A percentile compares a stretch with the other conserved stretches of the same genome.
Evolutionary conservation across 1,140 invertebrate species (phyloP).

Genomic region (Drosophila teissieri): DNA sequence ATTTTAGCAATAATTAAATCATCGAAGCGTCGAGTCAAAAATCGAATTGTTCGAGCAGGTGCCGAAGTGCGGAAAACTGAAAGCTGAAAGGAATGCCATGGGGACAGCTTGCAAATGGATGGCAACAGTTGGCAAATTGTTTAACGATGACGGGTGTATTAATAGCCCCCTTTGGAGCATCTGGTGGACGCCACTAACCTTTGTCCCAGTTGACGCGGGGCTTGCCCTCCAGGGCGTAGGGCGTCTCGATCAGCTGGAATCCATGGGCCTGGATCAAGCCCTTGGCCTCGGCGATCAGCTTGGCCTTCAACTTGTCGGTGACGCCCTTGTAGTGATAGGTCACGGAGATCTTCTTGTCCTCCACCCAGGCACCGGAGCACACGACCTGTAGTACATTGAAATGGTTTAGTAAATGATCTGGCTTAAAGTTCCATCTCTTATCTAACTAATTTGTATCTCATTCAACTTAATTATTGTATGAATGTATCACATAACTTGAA

Average conservation of each 20-base stretch:
- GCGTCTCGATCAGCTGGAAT: constrained; percentile 91
- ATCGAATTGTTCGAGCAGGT: constrained; percentile 80
- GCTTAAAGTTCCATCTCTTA: no score
- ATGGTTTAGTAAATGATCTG: not conserved
- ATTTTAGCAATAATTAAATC: constrained; percentile 73
- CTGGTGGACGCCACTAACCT: constrained; percentile 82
- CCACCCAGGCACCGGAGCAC: constrained; percentile 94
- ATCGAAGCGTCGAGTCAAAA: constrained; percentile 66
- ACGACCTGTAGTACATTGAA: constrained; percentile 86
- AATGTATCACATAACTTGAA: no score
- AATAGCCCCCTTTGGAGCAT: constrained; percentile 19
- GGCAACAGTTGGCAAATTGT: constrained; percentile 65
- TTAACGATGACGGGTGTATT: constrained; percentile 44
- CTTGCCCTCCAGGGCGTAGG: constrained; percentile 94
- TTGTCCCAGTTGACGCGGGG: constrained; percentile 96
- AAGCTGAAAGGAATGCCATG: constrained; percentile 35
- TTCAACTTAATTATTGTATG: no score
- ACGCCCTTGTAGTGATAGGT: constrained; percentile 95
- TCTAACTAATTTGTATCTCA: no score
- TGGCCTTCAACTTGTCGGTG: constrained; percentile 88
- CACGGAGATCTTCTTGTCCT: constrained; percentile 94
- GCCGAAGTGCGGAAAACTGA: constrained; percentile 49
- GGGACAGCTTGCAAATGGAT: constrained; percentile 53
- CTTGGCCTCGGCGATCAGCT: constrained; percentile 89
- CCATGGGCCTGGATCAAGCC: constrained; percentile 90